Base-by-base conservation (phyloP, 1,140 invertebrate species). In the Ylistrum balloti region DNA sequence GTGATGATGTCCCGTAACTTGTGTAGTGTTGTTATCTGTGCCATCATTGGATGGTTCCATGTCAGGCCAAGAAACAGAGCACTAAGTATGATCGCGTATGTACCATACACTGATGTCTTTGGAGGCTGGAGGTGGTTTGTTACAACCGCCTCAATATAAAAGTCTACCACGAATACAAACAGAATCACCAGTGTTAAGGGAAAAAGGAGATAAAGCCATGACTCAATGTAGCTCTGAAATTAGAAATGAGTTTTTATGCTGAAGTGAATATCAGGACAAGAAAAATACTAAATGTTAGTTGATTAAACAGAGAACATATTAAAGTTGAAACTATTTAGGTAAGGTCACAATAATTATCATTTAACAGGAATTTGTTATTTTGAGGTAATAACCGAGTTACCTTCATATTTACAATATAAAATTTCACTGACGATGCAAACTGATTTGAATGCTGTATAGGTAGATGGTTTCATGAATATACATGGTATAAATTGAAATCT, bases 161-260 rank as follows among this genome's bases (percentile, higher is more conserved):
- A 97, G 95, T 97, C 97, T 33, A 97, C 88, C n/a, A 97, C 92
- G 86, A 97, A 94, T 10, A 97, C 95, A 91, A 96, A 95, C 17
- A 96, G 86, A 35, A 96, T 94, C 41, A 96, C 95, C 5, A 96
- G 88, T n/a, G 95, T 33, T n/a, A 97, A 89, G 0, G 96, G 95
- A 33, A 96, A 91, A 10, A 96, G 34, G 20, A 96, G 91, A 45
- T 95, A 95, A 34, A 95, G 86, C 94, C 94, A 96, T 0, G 96
- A 96, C 74, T 93, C 90, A 13, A 94, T 92, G 33, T 94, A 92
- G 90, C 86, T 92, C 94, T 95, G 93, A 92, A 95, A 93, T 56
- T 20, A 48, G 56, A 33, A 91, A 33, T 28, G 17, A 33, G 33
- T 86, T 33, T 15, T 0, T 86, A 33, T 13, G 22, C 5, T 3